Evolutionary conservation across 35 echinoderm and acorn worm species (phyloP).

Genomic region (Ptychodera flava): DNA sequence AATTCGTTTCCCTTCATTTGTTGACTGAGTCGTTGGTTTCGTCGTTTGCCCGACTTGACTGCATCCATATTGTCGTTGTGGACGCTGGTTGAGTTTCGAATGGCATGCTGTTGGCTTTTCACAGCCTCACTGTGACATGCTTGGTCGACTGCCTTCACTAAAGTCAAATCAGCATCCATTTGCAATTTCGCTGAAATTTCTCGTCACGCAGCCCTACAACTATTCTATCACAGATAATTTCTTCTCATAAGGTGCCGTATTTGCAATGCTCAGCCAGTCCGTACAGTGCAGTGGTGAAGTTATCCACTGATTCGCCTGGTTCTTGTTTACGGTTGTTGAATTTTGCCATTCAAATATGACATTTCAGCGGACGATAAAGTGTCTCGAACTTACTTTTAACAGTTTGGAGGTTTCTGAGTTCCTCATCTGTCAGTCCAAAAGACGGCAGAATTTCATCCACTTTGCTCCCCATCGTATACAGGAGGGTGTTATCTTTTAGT

Average conservation of each 20-base stretch:
- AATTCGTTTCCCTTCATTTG: no score
- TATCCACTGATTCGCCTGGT: constrained; percentile 23
- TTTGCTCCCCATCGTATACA: constrained; percentile 35
- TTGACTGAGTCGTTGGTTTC: no score
- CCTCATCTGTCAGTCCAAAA: constrained; percentile 4
- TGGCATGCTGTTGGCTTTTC: no score
- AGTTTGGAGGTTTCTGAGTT: constrained; percentile 1
- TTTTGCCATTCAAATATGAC: constrained; percentile 19
- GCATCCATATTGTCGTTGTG: no score
- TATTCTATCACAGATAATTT: constrained; percentile 27
- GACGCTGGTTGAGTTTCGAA: no score
- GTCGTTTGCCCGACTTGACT: no score
- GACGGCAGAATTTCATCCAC: constrained; percentile 31
- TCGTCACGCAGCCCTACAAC: constrained; percentile 16
- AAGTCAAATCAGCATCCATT: background rate
- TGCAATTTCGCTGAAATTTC: background rate
- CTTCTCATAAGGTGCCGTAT: constrained; percentile 13
- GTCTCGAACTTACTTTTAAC: constrained; percentile 5
- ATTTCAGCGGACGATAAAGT: constrained; percentile 19
- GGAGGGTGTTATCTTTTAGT: constrained; percentile 21
- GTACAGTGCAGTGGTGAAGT: constrained; percentile 27
- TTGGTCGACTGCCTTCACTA: background rate
- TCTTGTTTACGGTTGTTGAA: constrained; percentile 35
- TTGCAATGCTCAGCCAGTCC: constrained; percentile 28
- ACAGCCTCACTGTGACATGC: background rate